Evolutionary conservation across 37 sponge, comb jelly and placozoan genomes (phyloP).

Genomic region (Agelas oroides): DNA sequence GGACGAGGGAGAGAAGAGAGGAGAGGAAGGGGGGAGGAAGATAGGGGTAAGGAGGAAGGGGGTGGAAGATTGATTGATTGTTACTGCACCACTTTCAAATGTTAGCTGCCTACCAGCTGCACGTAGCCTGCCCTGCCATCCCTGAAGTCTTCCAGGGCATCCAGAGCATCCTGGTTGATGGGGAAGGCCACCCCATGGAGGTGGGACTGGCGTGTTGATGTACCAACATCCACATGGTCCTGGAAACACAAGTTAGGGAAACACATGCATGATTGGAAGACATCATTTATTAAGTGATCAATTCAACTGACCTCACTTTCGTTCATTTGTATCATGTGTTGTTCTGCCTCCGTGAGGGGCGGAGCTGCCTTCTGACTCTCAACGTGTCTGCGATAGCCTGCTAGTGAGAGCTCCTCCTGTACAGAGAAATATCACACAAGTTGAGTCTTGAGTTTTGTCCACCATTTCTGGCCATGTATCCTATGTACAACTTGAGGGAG

Average conservation of each 20-base stretch:
- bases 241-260: not conserved
- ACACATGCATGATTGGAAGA: too few species aligned
- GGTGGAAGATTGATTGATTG: too few species aligned
- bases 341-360: slow-evolving; percentile 90
- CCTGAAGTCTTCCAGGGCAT: slow-evolving; percentile 58
- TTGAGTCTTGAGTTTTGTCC: not conserved
- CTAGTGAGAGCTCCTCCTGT: slow-evolving; percentile 82
- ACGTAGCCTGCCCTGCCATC: slow-evolving; percentile 40
- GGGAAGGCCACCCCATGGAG: slow-evolving; percentile 90
- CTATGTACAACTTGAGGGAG: too few species aligned
- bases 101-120: slow-evolving; percentile 69
- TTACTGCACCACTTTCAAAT: too few species aligned
- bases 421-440: too few species aligned
- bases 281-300: too few species aligned
- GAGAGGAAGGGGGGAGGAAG: too few species aligned
- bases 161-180: slow-evolving; percentile 48
- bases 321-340: slow-evolving; percentile 53
- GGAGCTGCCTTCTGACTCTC: slow-evolving; percentile 75
- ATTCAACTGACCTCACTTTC: slow-evolving; percentile 63
- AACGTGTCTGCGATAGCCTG: slow-evolving; percentile 81
- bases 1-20: too few species aligned
- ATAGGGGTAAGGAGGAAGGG: too few species aligned
- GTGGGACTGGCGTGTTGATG: slow-evolving; percentile 76
- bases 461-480: not conserved
- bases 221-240: slow-evolving; percentile 77